Base-by-base conservation (phyloP, 2,797 vertebrate genomes). In the Lerista edwardsae region DNA sequence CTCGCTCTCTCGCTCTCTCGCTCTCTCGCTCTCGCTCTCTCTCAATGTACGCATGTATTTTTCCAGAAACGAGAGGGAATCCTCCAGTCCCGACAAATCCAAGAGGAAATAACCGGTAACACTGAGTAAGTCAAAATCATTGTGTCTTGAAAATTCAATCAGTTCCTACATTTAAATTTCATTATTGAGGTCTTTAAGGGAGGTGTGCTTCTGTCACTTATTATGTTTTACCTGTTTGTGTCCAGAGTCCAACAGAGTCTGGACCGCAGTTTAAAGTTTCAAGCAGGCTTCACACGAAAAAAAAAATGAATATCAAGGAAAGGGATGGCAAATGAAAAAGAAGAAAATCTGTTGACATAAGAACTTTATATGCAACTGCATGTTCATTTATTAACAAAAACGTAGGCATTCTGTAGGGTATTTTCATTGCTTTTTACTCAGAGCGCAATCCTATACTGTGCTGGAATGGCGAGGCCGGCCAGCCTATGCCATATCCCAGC, bases 31-130 rank as follows among this genome's bases (percentile, higher is more conserved):
- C 11, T 55, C n/a, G n/a, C n/a, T n/a, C 51, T 86, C 81, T 86
- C 59, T 61, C 19, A 61, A 57, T 57, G 21, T 57, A 6, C 21
- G 55, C 21, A 6, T 57, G 55, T 21, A 57, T 84, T 86, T 62
- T 95, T 95, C 89, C 96, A 99, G 98, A 99, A 99, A 96, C 95
- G 98, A 95, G 98, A 99, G 94, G 98, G 98, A 91, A 98, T 99
- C 95, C 97, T 99, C 77, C 98, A 99, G 94, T 98, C 98, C 82
- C 97, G 97, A 91, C 98, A 99, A 93, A 97, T 99, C 92, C 98
- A 98, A 92, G 98, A 99, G 96, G 98, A 99, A 96, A 99, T 99
- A 96, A 99, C 99, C 81, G 98, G 98, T 90, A 99, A 99, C 96
- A 99, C 98, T 59, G 99, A 99, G 99, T 99, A 96, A 95, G 84